Evolutionary conservation across 2,113 vertebrate species (phyloP).

Genomic region (Pseudolaguvia tuberculata): DNA sequence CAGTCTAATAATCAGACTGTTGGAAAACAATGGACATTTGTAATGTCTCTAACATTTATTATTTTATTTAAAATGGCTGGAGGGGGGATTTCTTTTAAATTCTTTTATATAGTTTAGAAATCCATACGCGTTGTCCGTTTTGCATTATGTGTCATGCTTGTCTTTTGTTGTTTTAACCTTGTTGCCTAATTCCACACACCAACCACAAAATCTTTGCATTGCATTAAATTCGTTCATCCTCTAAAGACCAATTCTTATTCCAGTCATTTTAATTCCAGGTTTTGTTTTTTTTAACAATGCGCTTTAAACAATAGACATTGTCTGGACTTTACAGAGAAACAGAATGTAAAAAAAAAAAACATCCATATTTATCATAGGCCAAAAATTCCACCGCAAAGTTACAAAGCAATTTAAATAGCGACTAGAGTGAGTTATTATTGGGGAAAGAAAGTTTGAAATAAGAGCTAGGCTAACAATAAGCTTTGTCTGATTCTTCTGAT

Average conservation of each 20-base stretch:
- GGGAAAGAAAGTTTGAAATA: no score
- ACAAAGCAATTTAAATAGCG: no score
- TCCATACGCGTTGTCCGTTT: background rate
- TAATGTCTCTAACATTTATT: conserved; percentile 53
- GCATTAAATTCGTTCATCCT: no score
- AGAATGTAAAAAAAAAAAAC: no score
- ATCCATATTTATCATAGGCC: background rate
- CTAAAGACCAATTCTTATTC: no score
- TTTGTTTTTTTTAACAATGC: no score
- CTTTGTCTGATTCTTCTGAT: no score
- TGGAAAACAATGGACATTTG: conserved; percentile 32
- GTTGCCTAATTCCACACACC: background rate
- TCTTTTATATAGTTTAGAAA: background rate
- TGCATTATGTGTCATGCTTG: background rate
- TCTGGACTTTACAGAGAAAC: no score
- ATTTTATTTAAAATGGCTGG: background rate
- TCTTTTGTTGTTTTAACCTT: background rate
- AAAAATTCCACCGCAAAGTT: background rate
- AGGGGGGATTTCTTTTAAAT: background rate
- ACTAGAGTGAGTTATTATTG: no score
- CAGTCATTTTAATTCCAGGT: no score
- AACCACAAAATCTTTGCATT: background rate
- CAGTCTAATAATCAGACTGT: conserved; percentile 47
- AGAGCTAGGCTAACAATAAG: no score
- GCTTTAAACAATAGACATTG: no score